Base-by-base conservation (phyloP, 2,888 invertebrate species). In the Mythimna impura region DNA sequence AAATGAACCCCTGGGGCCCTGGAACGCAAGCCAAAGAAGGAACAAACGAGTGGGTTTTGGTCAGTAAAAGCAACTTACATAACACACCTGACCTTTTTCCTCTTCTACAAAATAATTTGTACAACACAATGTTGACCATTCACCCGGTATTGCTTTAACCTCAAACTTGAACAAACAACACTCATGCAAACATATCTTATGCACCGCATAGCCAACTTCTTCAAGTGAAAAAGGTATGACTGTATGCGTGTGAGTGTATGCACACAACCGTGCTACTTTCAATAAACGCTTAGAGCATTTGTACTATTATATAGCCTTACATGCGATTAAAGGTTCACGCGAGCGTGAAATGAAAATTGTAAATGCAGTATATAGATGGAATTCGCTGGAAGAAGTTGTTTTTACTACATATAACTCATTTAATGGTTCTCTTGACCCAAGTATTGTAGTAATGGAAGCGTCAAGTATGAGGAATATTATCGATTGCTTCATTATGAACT, bases 261-360 rank as follows among this genome's bases (percentile, higher is more conserved):
- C 81, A 81, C 85, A 85, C 83, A 81, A 67, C 70, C 61, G 78
- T 69, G 40, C 58, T 71, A 81, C 82, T 88, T 88, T 90, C 88
- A 88, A 90, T 90, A 88, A 90, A 85, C 89, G 86, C 88, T 91
- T 90, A 88, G 71, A 88, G 80, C 86, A 89, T 87, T 89, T 89
- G 90, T 91, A 90, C 87, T 89, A 88, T 89, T 89, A 88, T 89
- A 90, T 86, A 91, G 91, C 88, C 88, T 89, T 89, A 89, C 89
- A 90, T 91, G 90, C 91, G 89, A 92, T 93, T 93, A 91, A 86
- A 86, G 82, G 86, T 72, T 76, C 90, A 92, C 81, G 89, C 89
- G 86, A 92, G 89, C 93, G 91, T 94, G 93, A 91, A 94, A 94
- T 93, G 89, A 92, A 91, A 89, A 89, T 89, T 89, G 88, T 86